Evolutionary conservation across 2,888 invertebrate species (phyloP).

Genomic region (Dicyrtomina minuta): DNA sequence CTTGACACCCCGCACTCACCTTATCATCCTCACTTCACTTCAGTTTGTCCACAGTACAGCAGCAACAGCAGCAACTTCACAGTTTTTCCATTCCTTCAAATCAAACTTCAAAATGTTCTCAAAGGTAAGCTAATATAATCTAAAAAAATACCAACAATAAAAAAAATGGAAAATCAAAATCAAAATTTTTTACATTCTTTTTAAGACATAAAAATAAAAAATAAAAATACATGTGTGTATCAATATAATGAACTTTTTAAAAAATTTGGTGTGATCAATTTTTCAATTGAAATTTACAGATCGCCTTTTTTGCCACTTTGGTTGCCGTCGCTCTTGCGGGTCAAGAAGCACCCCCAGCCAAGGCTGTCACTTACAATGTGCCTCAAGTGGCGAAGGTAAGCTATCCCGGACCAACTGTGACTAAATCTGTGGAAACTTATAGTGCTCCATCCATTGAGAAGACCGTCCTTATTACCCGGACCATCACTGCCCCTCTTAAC

Average conservation of each 20-base stretch:
- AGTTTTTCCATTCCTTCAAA: no score
- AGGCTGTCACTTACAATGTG: constrained; percentile 49
- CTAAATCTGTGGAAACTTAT: constrained; percentile 38
- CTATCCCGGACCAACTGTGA: constrained; percentile 40
- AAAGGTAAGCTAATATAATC: background rate
- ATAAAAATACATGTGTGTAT: no score
- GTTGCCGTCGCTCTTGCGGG: constrained; percentile 43
- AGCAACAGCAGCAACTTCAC: no score
- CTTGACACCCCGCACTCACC: no score
- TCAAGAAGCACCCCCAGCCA: constrained; percentile 52
- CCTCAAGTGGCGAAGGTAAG: constrained; percentile 50
- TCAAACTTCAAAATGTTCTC: constrained; percentile 2
- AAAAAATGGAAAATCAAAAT: no score
- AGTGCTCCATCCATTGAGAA: constrained; percentile 40
- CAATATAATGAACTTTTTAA: no score
- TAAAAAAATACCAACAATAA: no score
- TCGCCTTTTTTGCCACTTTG: constrained; percentile 22
- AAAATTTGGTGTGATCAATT: no score
- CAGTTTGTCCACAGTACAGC: background rate
- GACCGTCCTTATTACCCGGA: constrained; percentile 40
- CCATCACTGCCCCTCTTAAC: constrained; percentile 40
- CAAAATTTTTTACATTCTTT: no score
- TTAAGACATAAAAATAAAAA: no score
- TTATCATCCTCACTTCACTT: no score
- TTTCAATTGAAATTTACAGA: no score